phyloP scores from a whole-genome alignment of 2,113 vertebrate genomes.

The Gnathonemus echidnorhynchus region DNA sequence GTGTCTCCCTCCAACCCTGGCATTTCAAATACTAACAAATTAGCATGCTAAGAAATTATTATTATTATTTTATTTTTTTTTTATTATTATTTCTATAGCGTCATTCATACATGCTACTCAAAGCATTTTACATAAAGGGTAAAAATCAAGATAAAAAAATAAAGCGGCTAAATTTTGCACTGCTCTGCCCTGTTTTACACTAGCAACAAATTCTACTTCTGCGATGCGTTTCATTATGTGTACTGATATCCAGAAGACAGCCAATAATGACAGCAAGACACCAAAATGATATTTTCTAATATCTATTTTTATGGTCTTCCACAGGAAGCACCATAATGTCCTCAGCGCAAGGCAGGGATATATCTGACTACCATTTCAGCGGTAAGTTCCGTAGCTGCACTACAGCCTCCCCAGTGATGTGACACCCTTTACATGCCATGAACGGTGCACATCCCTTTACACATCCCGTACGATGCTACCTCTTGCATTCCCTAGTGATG shows the following conservation, averaged over 20 bases:
- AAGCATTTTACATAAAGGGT: background rate
- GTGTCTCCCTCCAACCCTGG: background rate
- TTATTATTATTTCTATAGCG: background rate
- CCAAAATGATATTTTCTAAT: background rate
- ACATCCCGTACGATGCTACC: background rate
- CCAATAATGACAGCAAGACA: background rate
- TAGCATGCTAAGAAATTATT: background rate
- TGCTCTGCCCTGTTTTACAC: background rate
- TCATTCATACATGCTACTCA: background rate
- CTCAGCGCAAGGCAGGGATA: slow-evolving; percentile 55
- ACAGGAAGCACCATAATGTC: slow-evolving; percentile 62
- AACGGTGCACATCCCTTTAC: too few species aligned
- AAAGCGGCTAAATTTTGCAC: background rate
- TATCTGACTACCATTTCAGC: slow-evolving; percentile 65
- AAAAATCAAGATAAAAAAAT: background rate
- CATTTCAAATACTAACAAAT: background rate
- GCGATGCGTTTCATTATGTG: background rate
- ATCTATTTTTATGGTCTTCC: slow-evolving; percentile 30
- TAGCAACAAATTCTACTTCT: background rate
- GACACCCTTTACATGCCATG: background rate
- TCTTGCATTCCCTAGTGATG: background rate
- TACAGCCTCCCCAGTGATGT: background rate
- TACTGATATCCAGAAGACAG: background rate
- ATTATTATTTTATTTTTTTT: background rate
- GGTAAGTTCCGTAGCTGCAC: slow-evolving; percentile 48